Conservation (phyloP, 2,113 vertebrate species). For the Thamnaconus septentrionalis region DNA sequence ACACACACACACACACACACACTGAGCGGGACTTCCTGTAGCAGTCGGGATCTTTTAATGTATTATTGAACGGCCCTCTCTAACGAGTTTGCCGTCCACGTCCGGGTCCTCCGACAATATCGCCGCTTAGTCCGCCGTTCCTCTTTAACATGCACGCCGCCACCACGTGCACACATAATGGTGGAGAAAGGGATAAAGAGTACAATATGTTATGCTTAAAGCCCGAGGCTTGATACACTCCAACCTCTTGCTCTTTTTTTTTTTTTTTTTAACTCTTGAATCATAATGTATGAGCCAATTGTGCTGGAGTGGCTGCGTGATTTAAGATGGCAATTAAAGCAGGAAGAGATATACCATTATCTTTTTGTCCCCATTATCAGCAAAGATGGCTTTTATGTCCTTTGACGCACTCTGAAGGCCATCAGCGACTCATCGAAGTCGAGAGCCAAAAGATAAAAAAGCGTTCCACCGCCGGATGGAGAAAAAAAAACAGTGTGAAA, state of each 20-base stretch:
- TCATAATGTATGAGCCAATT: not conserved
- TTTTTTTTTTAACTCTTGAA: not conserved
- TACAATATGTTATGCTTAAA: constrained; percentile 5
- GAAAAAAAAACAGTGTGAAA: too few relatives aligned
- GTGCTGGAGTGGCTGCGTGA: not conserved
- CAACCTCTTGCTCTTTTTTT: constrained; percentile 1
- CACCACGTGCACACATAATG: constrained; percentile 4
- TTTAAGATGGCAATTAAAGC: constrained; percentile 4
- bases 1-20: constrained; percentile 12
- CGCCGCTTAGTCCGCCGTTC: constrained; percentile 21
- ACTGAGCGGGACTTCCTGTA: constrained; percentile 33
- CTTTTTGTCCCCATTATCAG: constrained; percentile 21
- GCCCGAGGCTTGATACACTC: not conserved
- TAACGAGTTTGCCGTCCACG: constrained; percentile 40
- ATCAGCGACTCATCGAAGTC: constrained; percentile 43
- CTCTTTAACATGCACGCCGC: constrained; percentile 24
- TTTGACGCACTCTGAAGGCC: constrained; percentile 19
- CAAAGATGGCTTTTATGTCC: constrained; percentile 9
- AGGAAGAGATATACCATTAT: not conserved
- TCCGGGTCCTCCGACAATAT: constrained; percentile 12
- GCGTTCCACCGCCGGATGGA: too few relatives aligned
- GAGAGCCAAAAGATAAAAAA: too few relatives aligned
- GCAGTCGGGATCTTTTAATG: constrained; percentile 32
- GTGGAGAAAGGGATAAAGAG: constrained; percentile 18
- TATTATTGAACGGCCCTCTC: constrained; percentile 45